A percentile compares a stretch with the other conserved stretches of the same genome.
phyloP scores from a whole-genome alignment of 2,888 invertebrate species.

The Bellardia pandia region DNA sequence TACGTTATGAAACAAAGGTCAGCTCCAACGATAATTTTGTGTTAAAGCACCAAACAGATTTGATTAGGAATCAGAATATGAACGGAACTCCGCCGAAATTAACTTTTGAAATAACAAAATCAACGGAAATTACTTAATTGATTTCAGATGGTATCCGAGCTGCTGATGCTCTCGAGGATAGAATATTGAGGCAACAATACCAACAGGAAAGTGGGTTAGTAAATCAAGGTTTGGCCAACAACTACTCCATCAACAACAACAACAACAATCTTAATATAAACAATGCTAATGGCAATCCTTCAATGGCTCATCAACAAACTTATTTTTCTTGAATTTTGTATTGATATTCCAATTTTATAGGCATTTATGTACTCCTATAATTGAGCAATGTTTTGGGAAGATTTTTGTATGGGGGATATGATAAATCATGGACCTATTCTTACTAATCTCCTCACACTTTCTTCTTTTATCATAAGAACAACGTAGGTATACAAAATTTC shows the following conservation, averaged over 20 bases:
- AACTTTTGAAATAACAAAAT: slow-evolving; percentile 84
- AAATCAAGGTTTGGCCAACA: slow-evolving; percentile 65
- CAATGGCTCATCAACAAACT: slow-evolving; percentile 28
- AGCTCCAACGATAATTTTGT: slow-evolving; percentile 86
- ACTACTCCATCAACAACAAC: slow-evolving; percentile 53
- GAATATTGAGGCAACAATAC: slow-evolving; percentile 78
- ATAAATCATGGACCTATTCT: too few species aligned
- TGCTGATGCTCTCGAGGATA: slow-evolving; percentile 84
- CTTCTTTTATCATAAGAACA: too few species aligned
- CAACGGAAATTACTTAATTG: slow-evolving; percentile 84
- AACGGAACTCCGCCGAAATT: slow-evolving; percentile 84
- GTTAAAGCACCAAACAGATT: slow-evolving; percentile 84
- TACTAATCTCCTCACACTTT: too few species aligned
- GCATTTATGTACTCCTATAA: too few species aligned
- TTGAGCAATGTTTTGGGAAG: too few species aligned
- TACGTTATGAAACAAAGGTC: slow-evolving; percentile 87
- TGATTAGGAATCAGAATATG: slow-evolving; percentile 85
- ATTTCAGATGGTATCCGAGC: slow-evolving; percentile 84
- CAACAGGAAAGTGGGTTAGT: slow-evolving; percentile 62
- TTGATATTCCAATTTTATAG: too few species aligned
- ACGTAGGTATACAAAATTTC: too few species aligned
- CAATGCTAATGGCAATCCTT: slow-evolving; percentile 48
- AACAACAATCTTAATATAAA: slow-evolving; percentile 51
- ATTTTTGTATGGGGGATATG: too few species aligned
- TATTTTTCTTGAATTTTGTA: too few species aligned